phyloP scores from a whole-genome alignment of 2,113 vertebrate genomes.

The Channa maculata region DNA sequence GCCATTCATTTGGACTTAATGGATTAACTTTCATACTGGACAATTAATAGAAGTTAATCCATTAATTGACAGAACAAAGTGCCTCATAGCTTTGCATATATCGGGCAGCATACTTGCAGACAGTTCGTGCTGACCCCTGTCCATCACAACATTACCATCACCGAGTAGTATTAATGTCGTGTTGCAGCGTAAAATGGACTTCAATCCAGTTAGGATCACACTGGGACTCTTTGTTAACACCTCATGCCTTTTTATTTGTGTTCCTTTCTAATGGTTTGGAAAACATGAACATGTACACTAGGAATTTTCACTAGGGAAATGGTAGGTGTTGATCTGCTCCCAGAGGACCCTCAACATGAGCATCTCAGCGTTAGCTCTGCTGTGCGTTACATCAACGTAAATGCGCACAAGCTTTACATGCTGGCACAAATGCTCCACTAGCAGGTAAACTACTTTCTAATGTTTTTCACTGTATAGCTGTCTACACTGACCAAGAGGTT shows the following conservation, averaged over 20 bases:
- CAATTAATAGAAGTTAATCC: too few relatives aligned
- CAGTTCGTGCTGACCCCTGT: too few relatives aligned
- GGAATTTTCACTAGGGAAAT: constrained; percentile 3
- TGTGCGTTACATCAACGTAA: neutral
- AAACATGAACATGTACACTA: neutral
- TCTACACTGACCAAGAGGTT: too few relatives aligned
- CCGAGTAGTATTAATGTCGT: too few relatives aligned
- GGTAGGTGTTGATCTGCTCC: constrained; percentile 26
- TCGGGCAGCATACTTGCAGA: too few relatives aligned
- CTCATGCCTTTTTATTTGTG: neutral
- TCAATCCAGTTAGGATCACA: neutral
- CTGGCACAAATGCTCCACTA: neutral
- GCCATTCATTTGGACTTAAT: too few relatives aligned
- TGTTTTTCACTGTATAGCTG: too few relatives aligned
- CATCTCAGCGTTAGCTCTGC: neutral
- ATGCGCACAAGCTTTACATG: neutral
- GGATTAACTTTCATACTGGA: too few relatives aligned
- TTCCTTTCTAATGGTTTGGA: neutral
- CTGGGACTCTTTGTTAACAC: neutral
- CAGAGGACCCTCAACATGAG: constrained; percentile 1
- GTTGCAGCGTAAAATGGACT: too few relatives aligned
- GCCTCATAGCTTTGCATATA: too few relatives aligned
- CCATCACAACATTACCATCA: too few relatives aligned
- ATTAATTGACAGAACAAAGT: too few relatives aligned
- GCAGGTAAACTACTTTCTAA: neutral